Conservation (phyloP, 2,888 invertebrate species). For the Abrostola triplasia region DNA sequence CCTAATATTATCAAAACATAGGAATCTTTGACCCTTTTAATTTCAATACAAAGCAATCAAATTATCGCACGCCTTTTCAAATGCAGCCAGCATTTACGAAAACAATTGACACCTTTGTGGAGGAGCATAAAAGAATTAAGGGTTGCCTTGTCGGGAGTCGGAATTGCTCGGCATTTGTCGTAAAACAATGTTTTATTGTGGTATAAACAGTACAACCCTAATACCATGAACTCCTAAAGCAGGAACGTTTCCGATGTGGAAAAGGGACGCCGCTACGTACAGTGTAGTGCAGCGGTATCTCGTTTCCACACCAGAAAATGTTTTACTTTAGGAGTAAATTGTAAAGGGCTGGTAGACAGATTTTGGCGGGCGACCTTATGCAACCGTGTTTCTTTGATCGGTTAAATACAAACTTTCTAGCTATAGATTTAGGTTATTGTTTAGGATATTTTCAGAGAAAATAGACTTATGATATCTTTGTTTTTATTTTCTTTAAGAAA, state of each 20-base stretch:
- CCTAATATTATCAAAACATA: neutral
- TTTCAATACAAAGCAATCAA: slow-evolving; percentile 29
- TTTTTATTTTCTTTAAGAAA: too few relatives aligned
- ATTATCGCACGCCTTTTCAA: slow-evolving; percentile 40
- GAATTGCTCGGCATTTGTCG: slow-evolving; percentile 63
- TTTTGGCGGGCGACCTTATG: slow-evolving; percentile 68
- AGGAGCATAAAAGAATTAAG: slow-evolving; percentile 56
- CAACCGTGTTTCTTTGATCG: slow-evolving; percentile 6
- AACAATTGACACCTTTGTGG: slow-evolving; percentile 50
- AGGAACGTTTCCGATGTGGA: too few relatives aligned
- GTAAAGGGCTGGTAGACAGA: slow-evolving; percentile 65
- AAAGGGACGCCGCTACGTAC: too few relatives aligned
- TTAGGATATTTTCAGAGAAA: too few relatives aligned
- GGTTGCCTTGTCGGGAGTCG: slow-evolving; percentile 40
- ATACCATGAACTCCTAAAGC: too few relatives aligned
- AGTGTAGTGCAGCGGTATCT: too few relatives aligned
- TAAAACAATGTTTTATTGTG: slow-evolving; percentile 76
- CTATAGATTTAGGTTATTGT: too few relatives aligned
- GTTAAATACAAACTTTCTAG: neutral
- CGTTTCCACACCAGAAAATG: too few relatives aligned
- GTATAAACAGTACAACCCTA: slow-evolving; percentile 73
- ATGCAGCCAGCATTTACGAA: slow-evolving; percentile 39
- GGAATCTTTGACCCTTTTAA: slow-evolving; percentile 4
- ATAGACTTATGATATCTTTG: too few relatives aligned
- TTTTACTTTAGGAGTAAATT: too few relatives aligned